These are phyloP conservation scores for Percopsis transmontana DNA, from an alignment of 2,113 vertebrate genomes.

Conservation along the genomic window DNA sequence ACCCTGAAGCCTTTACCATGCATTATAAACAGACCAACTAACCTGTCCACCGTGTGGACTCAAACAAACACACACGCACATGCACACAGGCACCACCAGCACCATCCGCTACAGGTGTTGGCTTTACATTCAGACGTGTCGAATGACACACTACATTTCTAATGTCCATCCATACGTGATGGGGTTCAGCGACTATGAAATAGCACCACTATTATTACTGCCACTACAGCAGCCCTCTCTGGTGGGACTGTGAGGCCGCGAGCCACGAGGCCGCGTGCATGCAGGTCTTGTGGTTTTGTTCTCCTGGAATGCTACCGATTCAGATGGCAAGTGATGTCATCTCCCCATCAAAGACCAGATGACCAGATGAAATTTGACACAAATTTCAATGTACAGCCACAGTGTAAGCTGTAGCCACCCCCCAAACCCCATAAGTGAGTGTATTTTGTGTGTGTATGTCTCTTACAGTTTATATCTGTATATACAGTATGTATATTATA, in stretches of 20 bases:
- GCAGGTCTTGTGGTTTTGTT: background rate
- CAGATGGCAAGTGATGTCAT: conserved; percentile 24
- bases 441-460: conserved; percentile 24
- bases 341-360: conserved; percentile 19
- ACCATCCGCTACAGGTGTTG: conserved; percentile 4
- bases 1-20: conserved; percentile 48
- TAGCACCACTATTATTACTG: no score
- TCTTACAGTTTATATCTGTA: conserved; percentile 25
- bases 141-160: conserved; percentile 9
- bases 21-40: conserved; percentile 31
- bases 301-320: conserved; percentile 14
- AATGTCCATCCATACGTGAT: no score
- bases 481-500: conserved; percentile 32
- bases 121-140: conserved; percentile 18
- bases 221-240: background rate
- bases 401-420: background rate
- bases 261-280: conserved; percentile 25
- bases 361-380: conserved; percentile 17
- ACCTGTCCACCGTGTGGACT: conserved; percentile 1
- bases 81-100: conserved; percentile 6
- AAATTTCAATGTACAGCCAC: conserved; percentile 8
- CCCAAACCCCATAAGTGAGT: background rate
- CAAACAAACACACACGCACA: conserved; percentile 13
- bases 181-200: no score
- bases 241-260: background rate